phyloP scores from a whole-genome alignment of 2,888 invertebrate genomes.

The Apotomis betuletana region DNA sequence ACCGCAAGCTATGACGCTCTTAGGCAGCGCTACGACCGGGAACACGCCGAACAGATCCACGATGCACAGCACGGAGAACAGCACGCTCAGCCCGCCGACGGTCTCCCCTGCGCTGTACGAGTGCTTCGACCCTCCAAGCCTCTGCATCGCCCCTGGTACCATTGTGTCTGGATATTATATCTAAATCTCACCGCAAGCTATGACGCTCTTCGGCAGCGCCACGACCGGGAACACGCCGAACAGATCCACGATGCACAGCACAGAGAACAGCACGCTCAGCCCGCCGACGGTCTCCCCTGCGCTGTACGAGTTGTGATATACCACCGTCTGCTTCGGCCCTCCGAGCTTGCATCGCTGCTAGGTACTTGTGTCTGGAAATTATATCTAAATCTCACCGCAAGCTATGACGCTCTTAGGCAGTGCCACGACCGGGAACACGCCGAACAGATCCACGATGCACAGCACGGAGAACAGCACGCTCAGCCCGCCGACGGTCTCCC shows the following conservation, averaged over 20 bases:
- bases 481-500: conserved; percentile 78
- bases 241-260: conserved; percentile 90
- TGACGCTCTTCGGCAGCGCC: conserved; percentile 88
- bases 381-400: conserved; percentile 83
- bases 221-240: conserved; percentile 93
- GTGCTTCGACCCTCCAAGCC: conserved; percentile 47
- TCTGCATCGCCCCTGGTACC: conserved; percentile 46
- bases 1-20: conserved; percentile 90
- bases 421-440: conserved; percentile 91
- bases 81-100: conserved; percentile 80
- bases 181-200: conserved; percentile 86
- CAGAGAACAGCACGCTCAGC: conserved; percentile 87
- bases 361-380: conserved; percentile 45
- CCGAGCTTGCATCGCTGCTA: conserved; percentile 32
- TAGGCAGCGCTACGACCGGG: conserved; percentile 90
- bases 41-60: conserved; percentile 93
- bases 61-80: conserved; percentile 85
- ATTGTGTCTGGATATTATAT: conserved; percentile 44
- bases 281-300: conserved; percentile 72
- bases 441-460: conserved; percentile 92
- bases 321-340: conserved; percentile 51
- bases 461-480: conserved; percentile 88
- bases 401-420: conserved; percentile 89
- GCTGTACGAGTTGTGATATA: conserved; percentile 51
- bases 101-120: conserved; percentile 59